Evolutionary conservation across 92 coral and sea anemone species (phyloP).

Genomic region (Anthopleura xanthogrammica): DNA sequence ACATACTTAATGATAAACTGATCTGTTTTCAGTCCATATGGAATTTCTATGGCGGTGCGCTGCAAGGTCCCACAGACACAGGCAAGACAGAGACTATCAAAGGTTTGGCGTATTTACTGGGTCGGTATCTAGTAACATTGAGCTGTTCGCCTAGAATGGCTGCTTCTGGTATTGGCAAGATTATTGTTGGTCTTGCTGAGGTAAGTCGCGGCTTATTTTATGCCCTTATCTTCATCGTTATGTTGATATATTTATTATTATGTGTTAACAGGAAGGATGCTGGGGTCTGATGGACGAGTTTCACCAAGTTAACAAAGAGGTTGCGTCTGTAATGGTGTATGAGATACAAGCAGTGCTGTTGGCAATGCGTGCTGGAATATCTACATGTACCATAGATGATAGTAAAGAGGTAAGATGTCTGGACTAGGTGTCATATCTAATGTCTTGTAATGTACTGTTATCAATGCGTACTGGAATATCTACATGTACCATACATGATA

Average conservation of each 20-base stretch:
- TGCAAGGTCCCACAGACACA: conserved; percentile 80
- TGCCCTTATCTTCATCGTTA: not conserved
- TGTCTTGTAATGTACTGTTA: conserved; percentile 46
- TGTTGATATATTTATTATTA: not conserved
- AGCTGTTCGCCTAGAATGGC: conserved; percentile 90
- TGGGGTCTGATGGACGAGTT: conserved; percentile 98
- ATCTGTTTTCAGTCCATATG: conserved; percentile 62
- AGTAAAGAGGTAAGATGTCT: conserved; percentile 82
- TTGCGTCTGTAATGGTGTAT: conserved; percentile 80
- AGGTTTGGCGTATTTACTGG: conserved; percentile 94
- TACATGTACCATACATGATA: conserved; percentile 81
- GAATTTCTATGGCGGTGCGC: conserved; percentile 83
- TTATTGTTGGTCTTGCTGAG: conserved; percentile 90
- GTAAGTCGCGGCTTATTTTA: conserved; percentile 30
- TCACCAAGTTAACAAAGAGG: conserved; percentile 74
- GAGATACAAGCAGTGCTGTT: conserved; percentile 86
- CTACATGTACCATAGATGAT: conserved; percentile 79
- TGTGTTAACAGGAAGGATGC: conserved; percentile 82
- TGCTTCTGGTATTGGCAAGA: conserved; percentile 72
- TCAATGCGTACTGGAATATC: conserved; percentile 77
- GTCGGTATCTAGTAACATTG: conserved; percentile 77
- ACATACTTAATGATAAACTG: no score
- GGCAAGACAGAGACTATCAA: conserved; percentile 97
- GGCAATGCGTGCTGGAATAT: conserved; percentile 76
- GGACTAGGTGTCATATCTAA: not conserved